Conservation (phyloP, 2,888 invertebrate genomes). For the Euplexia lucipara region DNA sequence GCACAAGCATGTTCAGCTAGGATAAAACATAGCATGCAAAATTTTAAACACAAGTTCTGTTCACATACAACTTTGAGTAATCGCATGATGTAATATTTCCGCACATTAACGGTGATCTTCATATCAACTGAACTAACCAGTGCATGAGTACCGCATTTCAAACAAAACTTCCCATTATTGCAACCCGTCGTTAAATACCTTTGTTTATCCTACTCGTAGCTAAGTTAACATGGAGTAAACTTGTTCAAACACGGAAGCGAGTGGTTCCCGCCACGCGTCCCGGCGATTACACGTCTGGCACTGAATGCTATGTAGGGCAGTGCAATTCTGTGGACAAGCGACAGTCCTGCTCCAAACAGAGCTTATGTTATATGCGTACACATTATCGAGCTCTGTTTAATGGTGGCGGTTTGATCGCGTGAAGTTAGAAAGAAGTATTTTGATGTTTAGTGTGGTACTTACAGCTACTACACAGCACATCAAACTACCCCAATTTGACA, state of each 20-base stretch:
- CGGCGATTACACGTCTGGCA: slow-evolving; percentile 37
- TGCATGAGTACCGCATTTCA: background rate
- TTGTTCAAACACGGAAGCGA: slow-evolving; percentile 30
- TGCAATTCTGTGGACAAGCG: slow-evolving; percentile 24
- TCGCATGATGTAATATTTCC: too few species aligned
- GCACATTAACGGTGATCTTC: background rate
- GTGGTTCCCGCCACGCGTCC: slow-evolving; percentile 14
- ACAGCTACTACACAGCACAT: too few species aligned
- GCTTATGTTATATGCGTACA: slow-evolving; percentile 4
- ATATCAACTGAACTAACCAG: background rate
- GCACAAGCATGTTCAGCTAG: too few species aligned
- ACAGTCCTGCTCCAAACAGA: slow-evolving; percentile 1
- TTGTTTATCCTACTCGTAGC: background rate
- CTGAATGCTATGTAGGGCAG: slow-evolving; percentile 42
- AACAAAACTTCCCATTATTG: background rate
- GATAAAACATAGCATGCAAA: too few species aligned
- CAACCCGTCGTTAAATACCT: background rate
- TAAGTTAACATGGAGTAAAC: slow-evolving; percentile 30
- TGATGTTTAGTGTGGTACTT: too few species aligned
- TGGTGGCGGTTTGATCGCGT: background rate
- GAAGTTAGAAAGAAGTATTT: too few species aligned
- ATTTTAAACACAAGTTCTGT: too few species aligned
- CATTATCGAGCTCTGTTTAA: background rate
- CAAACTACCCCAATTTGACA: too few species aligned
- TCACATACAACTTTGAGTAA: too few species aligned